Evolutionary conservation across 1,140 invertebrate genomes (phyloP), one percentile per base, ranked within the genome.

Genomic region (Choristoneura fumiferana): DNA sequence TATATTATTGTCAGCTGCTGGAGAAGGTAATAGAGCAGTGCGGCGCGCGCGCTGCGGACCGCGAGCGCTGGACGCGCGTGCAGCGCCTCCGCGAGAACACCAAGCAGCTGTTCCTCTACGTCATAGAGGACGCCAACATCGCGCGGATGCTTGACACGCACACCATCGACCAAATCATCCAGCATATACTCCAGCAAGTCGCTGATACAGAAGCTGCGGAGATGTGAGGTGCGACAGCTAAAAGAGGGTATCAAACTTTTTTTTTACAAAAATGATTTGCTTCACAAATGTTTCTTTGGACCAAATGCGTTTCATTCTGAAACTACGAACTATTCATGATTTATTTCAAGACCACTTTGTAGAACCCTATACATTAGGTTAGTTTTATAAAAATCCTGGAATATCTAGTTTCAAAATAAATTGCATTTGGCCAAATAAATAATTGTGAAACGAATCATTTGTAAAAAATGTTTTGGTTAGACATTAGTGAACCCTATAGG

Each of bases 91-190:
- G 85, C 2, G 85, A 88, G 66, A 88, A 88, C 69, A 60, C 81
- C 18, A 88, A 88, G 58, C 81, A 84, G 40, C 63, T 88, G 54
- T 86, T 88, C 67, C 64, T 88, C 12, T 75, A 81, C 61, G 85
- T 81, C 8, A 73, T 86, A 1, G 83, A 88, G 37, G 85, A 88
- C 60, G 71, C 71, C 53, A 73, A 67, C 58, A 74, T 88, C 18
- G 64, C 76, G 8, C 72, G 73, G 14, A 86, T 88, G 85, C 71
- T 88, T 17, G 70, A 75, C 65, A 85, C 79, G 4, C 78, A 87
- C 66, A 88, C 85, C 61, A 88, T 88, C 18, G 85, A 88, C 60
- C 82, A 88, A 64, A 76, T 87, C 54, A 66, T 88, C 54, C 72
- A 64, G 29, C 73, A 84, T 34, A 74, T 83, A 33, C 73, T 84